Evolutionary conservation across 2,113 vertebrate species (phyloP).

Genomic region (Beaufortia kweichowensis): DNA sequence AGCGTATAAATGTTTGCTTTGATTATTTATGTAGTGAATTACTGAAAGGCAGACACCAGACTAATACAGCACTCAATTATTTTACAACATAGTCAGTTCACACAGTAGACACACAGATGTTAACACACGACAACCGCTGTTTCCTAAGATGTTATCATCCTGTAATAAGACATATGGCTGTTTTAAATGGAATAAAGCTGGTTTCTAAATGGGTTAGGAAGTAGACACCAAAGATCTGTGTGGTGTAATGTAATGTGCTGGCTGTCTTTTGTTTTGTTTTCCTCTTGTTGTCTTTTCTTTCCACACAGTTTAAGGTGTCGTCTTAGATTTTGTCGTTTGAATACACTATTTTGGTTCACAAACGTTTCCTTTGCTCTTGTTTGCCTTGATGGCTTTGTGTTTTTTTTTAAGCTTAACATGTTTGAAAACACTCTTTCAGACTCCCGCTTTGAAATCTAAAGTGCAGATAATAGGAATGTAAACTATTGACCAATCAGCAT

Average conservation of each 20-base stretch:
- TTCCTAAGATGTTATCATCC: neutral
- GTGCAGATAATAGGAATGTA: no score
- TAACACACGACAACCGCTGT: neutral
- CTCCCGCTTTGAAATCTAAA: no score
- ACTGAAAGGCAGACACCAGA: no score
- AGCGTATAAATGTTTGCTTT: no score
- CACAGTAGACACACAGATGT: neutral
- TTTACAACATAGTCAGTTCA: neutral
- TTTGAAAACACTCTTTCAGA: neutral
- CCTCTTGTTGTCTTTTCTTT: neutral
- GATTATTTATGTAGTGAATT: no score
- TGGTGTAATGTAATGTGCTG: neutral
- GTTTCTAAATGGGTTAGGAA: slow-evolving; percentile 22
- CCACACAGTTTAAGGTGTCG: neutral
- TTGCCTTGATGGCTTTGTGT: slow-evolving; percentile 3
- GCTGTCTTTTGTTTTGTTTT: neutral
- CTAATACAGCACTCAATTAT: neutral
- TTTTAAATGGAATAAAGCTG: neutral
- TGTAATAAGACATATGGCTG: slow-evolving; percentile 8
- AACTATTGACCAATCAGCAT: no score
- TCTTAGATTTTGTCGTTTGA: neutral
- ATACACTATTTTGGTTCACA: neutral
- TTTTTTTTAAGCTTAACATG: neutral
- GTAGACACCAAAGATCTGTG: neutral
- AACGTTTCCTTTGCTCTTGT: slow-evolving; percentile 10